Base-by-base conservation (phyloP, 2,888 invertebrate genomes). In the Mellilla xanthometata region DNA sequence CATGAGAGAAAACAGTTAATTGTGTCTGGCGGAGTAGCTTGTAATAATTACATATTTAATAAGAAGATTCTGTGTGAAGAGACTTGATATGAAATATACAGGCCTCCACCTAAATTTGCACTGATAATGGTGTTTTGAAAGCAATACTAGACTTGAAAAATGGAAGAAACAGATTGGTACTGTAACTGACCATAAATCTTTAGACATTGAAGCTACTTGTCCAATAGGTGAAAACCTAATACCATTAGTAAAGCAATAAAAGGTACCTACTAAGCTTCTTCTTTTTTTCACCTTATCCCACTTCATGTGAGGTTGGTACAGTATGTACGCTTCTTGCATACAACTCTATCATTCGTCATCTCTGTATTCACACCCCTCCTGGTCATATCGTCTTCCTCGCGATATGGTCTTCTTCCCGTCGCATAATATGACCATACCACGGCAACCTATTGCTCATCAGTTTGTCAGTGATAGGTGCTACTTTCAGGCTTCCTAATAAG, bases 71-170 rank as follows among this genome's bases (percentile, higher is more conserved):
- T 98, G 44, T 95, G 96, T 65, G 69, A 91, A 40, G 91, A 93
- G 58, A 90, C 91, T 65, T 91, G 90, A 8, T 96, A 93, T 69
- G 83, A 87, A 64, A 87, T 97, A 24, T 91, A 92, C 40, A 92
- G 95, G 55, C 98, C 99, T 4, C 93, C 95, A 0, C 94, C 95
- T 24, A 92, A 93, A 63, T 98, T 26, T 99, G 99, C 76, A 98
- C 97, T 0, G 99, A 99, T 79, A 99, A 99, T 91, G 99, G 99
- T 11, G 93, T 98, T 15, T 99, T 99, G 99, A 97, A 99, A 68
- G 99, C 99, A 19, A 99, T 98, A 98, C 98, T 90, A 98, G 97
- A 2, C 90, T 97, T 39, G 98, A 99, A 80, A 94, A 93, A 77
- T 94, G 93, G 89, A 80, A 65, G 49, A 78, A 74, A 43, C 81